These are phyloP conservation scores for Esperia sulphurella DNA, from an alignment of 2,888 invertebrate species.

Conservation along the genomic window DNA sequence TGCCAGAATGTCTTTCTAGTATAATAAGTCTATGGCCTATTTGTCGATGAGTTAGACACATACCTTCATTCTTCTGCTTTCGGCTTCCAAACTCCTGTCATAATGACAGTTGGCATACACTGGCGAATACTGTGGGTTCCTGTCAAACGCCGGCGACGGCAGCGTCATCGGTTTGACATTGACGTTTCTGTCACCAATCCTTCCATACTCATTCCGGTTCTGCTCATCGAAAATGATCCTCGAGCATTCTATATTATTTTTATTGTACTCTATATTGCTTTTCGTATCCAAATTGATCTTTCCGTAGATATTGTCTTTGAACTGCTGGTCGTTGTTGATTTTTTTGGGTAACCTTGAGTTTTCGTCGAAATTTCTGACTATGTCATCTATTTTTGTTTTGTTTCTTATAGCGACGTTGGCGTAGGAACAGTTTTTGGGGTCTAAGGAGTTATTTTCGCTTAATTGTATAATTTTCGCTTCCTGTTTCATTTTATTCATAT, in stretches of 20 bases:
- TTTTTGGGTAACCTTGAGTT: conserved; percentile 56
- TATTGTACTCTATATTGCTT: conserved; percentile 19
- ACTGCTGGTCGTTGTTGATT: conserved; percentile 60
- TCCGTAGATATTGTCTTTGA: conserved; percentile 61
- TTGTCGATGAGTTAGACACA: conserved; percentile 15
- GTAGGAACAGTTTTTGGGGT: conserved; percentile 59
- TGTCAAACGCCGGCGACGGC: conserved; percentile 53
- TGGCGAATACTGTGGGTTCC: conserved; percentile 63
- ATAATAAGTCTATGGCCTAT: not conserved
- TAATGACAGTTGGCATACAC: conserved; percentile 58
- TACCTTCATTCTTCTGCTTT: conserved; percentile 60
- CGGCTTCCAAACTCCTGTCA: conserved; percentile 67
- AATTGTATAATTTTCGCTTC: conserved; percentile 59
- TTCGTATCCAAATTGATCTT: conserved; percentile 51
- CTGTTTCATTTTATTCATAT: conserved; percentile 80
- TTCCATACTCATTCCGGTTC: conserved; percentile 23
- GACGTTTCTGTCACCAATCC: conserved; percentile 29
- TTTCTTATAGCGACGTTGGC: conserved; percentile 62
- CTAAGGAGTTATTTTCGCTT: conserved; percentile 58
- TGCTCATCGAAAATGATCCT: conserved; percentile 12
- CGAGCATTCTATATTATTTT: conserved; percentile 19
- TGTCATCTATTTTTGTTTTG: conserved; percentile 68
- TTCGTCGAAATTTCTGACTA: conserved; percentile 73
- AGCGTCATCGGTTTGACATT: conserved; percentile 23
- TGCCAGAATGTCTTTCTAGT: no score